phyloP scores from a whole-genome alignment of 2,888 invertebrate genomes.

The Schizotus pectinicornis region DNA sequence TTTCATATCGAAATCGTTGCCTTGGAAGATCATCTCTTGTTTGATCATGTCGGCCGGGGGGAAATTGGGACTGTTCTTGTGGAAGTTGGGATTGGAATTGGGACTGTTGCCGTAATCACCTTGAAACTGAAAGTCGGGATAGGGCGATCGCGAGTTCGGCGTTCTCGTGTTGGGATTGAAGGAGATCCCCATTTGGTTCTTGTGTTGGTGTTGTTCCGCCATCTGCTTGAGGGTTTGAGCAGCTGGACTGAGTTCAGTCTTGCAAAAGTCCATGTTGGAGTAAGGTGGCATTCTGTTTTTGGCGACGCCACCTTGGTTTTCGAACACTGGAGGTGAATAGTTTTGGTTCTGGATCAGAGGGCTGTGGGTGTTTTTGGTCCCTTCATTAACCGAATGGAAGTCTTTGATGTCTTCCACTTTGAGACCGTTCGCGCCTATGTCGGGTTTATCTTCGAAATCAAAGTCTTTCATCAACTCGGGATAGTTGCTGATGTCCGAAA shows the following conservation, averaged over 20 bases:
- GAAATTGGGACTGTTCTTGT: constrained; percentile 56
- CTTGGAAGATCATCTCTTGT: constrained; percentile 61
- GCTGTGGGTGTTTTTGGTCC: constrained; percentile 46
- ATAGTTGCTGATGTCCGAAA: constrained; percentile 84
- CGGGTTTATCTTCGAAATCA: constrained; percentile 71
- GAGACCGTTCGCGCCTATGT: constrained; percentile 41
- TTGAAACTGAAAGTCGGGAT: constrained; percentile 67
- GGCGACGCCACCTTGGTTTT: constrained; percentile 35
- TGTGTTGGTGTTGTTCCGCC: constrained; percentile 96
- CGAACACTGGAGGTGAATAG: constrained; percentile 54
- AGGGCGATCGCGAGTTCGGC: constrained; percentile 62
- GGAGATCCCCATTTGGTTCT: constrained; percentile 71
- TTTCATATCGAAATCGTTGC: constrained; percentile 59
- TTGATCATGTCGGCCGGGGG: constrained; percentile 63
- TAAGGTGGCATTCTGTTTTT: constrained; percentile 47
- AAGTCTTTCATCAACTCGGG: constrained; percentile 84
- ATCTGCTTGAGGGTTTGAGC: constrained; percentile 95
- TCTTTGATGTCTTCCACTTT: constrained; percentile 56
- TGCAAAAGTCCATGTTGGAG: constrained; percentile 56
- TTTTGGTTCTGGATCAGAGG: constrained; percentile 50
- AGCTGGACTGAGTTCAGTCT: constrained; percentile 82
- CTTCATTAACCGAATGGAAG: constrained; percentile 32
- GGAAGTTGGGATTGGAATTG: constrained; percentile 54
- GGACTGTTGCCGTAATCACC: constrained; percentile 62
- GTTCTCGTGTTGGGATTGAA: constrained; percentile 58